phyloP scores from a whole-genome alignment of 2,888 invertebrate species.

The Bembecia ichneumoniformis region DNA sequence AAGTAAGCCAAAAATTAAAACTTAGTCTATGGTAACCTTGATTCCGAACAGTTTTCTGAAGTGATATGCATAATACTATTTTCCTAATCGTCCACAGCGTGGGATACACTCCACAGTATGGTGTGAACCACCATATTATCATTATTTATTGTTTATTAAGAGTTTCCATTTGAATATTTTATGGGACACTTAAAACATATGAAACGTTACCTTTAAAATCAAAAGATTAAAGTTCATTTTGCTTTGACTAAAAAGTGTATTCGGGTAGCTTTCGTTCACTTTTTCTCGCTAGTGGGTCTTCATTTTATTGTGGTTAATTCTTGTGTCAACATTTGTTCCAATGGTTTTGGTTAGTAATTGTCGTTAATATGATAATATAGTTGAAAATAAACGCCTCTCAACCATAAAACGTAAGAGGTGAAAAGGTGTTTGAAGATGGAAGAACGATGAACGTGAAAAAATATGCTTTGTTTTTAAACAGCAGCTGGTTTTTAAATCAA shows the following conservation, averaged over 20 bases:
- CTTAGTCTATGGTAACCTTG: no score
- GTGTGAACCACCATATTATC: conserved; percentile 51
- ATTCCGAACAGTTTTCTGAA: conserved; percentile 20
- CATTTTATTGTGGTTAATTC: conserved; percentile 36
- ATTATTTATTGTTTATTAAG: conserved; percentile 50
- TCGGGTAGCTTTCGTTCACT: conserved; percentile 14
- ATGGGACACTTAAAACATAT: conserved; percentile 33
- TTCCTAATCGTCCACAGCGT: conserved; percentile 32
- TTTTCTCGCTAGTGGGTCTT: conserved; percentile 36
- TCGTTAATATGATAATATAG: conserved; percentile 34
- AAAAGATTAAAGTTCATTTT: not conserved
- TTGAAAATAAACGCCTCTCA: not conserved
- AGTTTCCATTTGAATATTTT: conserved; percentile 35
- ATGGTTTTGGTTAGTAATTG: conserved; percentile 19
- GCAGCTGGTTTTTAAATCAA: no score
- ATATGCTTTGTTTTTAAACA: no score
- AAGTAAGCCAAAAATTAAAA: no score
- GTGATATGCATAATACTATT: conserved; percentile 34
- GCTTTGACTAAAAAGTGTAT: not conserved
- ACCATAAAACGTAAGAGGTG: not conserved
- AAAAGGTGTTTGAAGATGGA: no score
- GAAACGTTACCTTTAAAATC: not conserved
- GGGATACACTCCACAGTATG: conserved; percentile 36
- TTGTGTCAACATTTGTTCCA: conserved; percentile 1
- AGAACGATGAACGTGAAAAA: no score